Conservation (phyloP, 2,888 invertebrate species). For the Drosophila neotestacea region DNA sequence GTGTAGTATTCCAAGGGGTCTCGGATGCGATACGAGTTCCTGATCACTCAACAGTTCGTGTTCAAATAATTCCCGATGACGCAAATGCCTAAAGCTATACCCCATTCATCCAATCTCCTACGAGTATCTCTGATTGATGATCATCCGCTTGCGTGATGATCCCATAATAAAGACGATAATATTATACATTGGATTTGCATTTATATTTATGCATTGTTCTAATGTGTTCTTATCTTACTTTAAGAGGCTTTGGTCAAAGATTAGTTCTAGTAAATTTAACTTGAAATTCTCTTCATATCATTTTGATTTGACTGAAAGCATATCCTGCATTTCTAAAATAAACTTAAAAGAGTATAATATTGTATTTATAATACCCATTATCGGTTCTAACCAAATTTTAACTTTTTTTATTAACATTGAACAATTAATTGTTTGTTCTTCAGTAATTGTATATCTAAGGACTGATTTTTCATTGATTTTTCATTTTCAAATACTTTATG, state of each 20-base stretch:
- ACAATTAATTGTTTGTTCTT: no score
- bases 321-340: not conserved
- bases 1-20: not conserved
- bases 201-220: slow-evolving; percentile 9
- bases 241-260: slow-evolving; percentile 17
- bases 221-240: slow-evolving; percentile 15
- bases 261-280: slow-evolving; percentile 14
- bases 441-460: no score
- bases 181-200: slow-evolving; percentile 15
- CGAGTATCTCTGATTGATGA: slow-evolving; percentile 24
- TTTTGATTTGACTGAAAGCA: not conserved
- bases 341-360: not conserved
- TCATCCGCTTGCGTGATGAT: slow-evolving; percentile 24
- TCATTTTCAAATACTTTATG: no score
- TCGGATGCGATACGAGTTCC: not conserved
- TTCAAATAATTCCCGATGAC: slow-evolving; percentile 29
- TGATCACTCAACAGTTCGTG: slow-evolving; percentile 22
- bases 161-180: slow-evolving; percentile 21
- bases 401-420: no score
- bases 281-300: not conserved
- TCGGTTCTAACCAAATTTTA: no score
- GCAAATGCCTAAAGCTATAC: slow-evolving; percentile 24
- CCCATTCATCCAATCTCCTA: not conserved
- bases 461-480: no score
- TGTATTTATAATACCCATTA: no score